phyloP scores from a whole-genome alignment of 2,797 vertebrate genomes.

The Lutjanus argentimaculatus region DNA sequence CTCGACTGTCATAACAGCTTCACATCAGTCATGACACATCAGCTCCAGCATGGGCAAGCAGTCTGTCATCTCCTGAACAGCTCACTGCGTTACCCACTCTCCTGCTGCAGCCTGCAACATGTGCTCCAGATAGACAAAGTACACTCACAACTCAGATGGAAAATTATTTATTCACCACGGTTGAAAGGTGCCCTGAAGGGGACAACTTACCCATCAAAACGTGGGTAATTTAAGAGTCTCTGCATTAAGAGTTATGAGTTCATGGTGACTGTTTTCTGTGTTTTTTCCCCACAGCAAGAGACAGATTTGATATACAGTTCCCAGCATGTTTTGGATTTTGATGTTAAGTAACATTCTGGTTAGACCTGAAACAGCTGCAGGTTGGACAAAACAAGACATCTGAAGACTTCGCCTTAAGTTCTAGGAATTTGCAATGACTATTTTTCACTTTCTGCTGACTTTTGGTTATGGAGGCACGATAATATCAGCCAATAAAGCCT shows the following conservation, averaged over 20 bases:
- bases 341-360: neutral
- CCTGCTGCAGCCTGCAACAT: constrained; percentile 30
- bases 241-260: neutral
- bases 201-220: constrained; percentile 5
- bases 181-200: constrained; percentile 2
- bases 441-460: neutral
- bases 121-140: neutral
- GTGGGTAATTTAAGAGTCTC: neutral
- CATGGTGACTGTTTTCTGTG: neutral
- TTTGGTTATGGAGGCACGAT: too few relatives aligned
- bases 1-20: constrained; percentile 57
- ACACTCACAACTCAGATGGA: neutral
- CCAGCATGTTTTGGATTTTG: neutral
- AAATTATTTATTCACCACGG: constrained; percentile 7
- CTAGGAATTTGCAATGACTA: neutral
- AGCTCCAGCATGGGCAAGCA: constrained; percentile 21
- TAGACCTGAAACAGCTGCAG: neutral
- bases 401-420: neutral
- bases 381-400: neutral
- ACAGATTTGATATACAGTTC: neutral
- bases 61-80: constrained; percentile 34
- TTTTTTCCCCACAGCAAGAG: neutral
- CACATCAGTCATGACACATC: constrained; percentile 57
- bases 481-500: too few relatives aligned
- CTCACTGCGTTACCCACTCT: constrained; percentile 26